Base-by-base conservation (phyloP, 2,888 invertebrate genomes). In the Chromoteleia sp. region DNA sequence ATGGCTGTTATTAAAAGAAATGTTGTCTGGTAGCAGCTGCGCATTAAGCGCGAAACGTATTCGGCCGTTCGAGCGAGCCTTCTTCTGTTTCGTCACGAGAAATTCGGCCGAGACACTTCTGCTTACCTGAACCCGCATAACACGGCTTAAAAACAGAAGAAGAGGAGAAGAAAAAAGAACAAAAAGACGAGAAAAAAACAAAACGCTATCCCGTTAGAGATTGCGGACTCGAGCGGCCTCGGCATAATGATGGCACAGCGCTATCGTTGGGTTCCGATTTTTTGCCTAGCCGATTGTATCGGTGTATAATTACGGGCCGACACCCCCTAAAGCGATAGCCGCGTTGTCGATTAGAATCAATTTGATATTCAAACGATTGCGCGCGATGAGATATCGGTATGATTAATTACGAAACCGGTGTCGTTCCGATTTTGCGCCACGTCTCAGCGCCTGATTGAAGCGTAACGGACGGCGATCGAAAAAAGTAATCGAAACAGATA, bases 291-390 rank as follows among this genome's bases (percentile, higher is more conserved):
- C 21, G 67, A 73, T 81, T 65, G 73, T 73, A 77, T 81, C 75
- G 54, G 67, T 48, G 25, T 70, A 48, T 77, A 77, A 81, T 81
- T 81, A 77, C 33, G 63, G 7, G 5, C 43, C 39, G 33, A 54
- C 80, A 70, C 68, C 80, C 81, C 61, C 73, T 50, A 58, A 65
- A 81, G 81, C 81, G 19, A 80, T 74, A 59, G 58, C 56, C 29
- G 41, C 43, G 25, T 56, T 50, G 76, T 54, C 74, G 82, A 82
- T 82, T 82, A 75, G 74, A 82, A 82, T 82, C 82, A 75, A 78
- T 78, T 82, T 82, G 74, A 82, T 82, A 78, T 77, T 74, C 81
- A 68, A 61, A 67, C 75, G 75, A 81, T 81, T 70, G 63, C 70
- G 61, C 54, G 74, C 79, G 81, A 71, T 81, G 81, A 75, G 75